Evolutionary conservation across 2,888 invertebrate genomes (phyloP).

Genomic region (Platycheirus rosarum): DNA sequence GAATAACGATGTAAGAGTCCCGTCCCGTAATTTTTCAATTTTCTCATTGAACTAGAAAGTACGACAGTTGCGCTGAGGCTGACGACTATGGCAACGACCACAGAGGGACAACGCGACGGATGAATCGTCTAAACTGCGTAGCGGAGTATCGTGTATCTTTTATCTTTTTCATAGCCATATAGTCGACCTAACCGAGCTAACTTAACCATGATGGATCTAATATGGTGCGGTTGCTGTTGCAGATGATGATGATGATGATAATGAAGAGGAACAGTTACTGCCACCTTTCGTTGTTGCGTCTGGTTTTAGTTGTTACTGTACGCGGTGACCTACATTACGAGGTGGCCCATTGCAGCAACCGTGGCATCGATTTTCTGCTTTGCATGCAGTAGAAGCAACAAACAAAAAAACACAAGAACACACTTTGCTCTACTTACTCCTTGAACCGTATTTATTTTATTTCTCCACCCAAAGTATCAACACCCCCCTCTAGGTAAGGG

Average conservation of each 20-base stretch:
- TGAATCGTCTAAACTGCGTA: slow-evolving; percentile 18
- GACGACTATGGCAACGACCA: too few relatives aligned
- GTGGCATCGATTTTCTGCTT: slow-evolving; percentile 67
- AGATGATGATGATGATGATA: slow-evolving; percentile 17
- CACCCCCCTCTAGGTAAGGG: not conserved
- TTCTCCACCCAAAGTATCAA: slow-evolving; percentile 8
- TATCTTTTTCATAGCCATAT: slow-evolving; percentile 23
- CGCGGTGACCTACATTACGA: slow-evolving; percentile 66
- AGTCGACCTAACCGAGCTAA: slow-evolving; percentile 5
- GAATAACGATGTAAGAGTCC: slow-evolving; percentile 49
- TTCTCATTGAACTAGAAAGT: slow-evolving; percentile 74
- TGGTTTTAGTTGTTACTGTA: slow-evolving; percentile 53
- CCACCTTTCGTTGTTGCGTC: slow-evolving; percentile 57
- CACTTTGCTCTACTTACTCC: slow-evolving; percentile 63
- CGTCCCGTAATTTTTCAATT: slow-evolving; percentile 72
- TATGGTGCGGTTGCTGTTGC: slow-evolving; percentile 40
- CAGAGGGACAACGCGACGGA: slow-evolving; percentile 9
- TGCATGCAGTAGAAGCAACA: slow-evolving; percentile 28
- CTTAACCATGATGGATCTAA: slow-evolving; percentile 34
- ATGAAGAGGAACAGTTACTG: slow-evolving; percentile 47
- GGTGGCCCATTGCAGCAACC: slow-evolving; percentile 54
- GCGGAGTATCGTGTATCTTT: slow-evolving; percentile 41
- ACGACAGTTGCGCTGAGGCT: not conserved
- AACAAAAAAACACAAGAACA: slow-evolving; percentile 17
- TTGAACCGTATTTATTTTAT: slow-evolving; percentile 46